A percentile compares a stretch with the other conserved stretches of the same genome.
These are phyloP conservation scores for Callipepla californica DNA, from an alignment of 2,113 vertebrate species.

Conservation along the genomic window DNA sequence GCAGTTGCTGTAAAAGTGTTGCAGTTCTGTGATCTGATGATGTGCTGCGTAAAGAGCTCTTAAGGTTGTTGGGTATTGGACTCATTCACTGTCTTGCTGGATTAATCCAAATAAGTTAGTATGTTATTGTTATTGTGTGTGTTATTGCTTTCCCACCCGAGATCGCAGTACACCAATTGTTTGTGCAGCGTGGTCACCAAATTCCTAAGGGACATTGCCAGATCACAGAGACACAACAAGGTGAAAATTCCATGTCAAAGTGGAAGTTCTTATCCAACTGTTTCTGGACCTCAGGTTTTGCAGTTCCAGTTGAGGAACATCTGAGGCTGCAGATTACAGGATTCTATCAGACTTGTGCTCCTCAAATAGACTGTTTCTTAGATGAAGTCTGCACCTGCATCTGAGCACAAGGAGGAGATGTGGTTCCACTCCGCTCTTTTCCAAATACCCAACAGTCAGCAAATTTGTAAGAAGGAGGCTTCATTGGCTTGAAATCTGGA, in stretches of 20 bases:
- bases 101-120: not conserved
- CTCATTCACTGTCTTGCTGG: rapidly evolving
- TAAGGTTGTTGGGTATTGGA: not conserved
- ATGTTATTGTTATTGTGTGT: not conserved
- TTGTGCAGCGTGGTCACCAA: not conserved
- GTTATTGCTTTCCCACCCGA: not conserved
- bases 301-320: not conserved
- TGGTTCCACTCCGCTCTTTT: not conserved
- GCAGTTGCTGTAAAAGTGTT: not conserved
- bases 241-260: not conserved
- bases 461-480: not conserved
- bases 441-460: not conserved
- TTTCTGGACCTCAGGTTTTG: not conserved
- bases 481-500: not conserved
- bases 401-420: not conserved
- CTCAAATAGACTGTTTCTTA: not conserved
- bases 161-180: not conserved
- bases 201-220: not conserved
- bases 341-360: not conserved
- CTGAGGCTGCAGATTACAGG: not conserved
- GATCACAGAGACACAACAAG: not conserved
- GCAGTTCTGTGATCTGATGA: not conserved
- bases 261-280: not conserved
- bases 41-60: not conserved
- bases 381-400: not conserved